Conservation (phyloP, 2,113 vertebrate genomes). For the Rhipidura dahli region DNA sequence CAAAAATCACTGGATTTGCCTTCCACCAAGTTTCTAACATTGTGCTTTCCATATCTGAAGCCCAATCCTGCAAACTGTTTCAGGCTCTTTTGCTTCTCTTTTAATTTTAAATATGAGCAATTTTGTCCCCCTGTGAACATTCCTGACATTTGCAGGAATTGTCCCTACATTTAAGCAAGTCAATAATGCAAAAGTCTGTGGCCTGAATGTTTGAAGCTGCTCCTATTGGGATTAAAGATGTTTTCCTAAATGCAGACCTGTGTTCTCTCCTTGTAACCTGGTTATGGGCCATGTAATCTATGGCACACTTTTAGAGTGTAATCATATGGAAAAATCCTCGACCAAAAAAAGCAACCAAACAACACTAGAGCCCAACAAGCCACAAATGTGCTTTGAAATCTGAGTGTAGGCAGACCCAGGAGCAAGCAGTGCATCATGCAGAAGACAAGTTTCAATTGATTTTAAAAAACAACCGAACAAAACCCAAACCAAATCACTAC, state of each 20-base stretch:
- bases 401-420: not conserved
- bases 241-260: not conserved
- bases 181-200: not conserved
- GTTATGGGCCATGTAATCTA: conserved; percentile 20
- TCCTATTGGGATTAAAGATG: not conserved
- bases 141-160: not conserved
- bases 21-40: not conserved
- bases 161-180: not conserved
- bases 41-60: not conserved
- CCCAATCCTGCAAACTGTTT: not conserved
- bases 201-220: not conserved
- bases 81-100: not conserved
- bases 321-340: not conserved
- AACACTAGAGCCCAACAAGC: not conserved
- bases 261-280: conserved; percentile 29
- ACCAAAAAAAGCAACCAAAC: conserved; percentile 10
- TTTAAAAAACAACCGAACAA: not conserved
- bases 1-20: not conserved
- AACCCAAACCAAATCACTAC: not conserved
- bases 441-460: not conserved
- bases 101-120: not conserved
- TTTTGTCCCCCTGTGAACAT: not conserved
- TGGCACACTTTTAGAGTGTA: not conserved
- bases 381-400: not conserved
- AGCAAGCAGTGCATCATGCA: not conserved